Percentiles rank a stretch among this genome's conserved stretches.
phyloP scores from a whole-genome alignment of 2,113 vertebrate species.

The Anas platyrhynchos region DNA sequence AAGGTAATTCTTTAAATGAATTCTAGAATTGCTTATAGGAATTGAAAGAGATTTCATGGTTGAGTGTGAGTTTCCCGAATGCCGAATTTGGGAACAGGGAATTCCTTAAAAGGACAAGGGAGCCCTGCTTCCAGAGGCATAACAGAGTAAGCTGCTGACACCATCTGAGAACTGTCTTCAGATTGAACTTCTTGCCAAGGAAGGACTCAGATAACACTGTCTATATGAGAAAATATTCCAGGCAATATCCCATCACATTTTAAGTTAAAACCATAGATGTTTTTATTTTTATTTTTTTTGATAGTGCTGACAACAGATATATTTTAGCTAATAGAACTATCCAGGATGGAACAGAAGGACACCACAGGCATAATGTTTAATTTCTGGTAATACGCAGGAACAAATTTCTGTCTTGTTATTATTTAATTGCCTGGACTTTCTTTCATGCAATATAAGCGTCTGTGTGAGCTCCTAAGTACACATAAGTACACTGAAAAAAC shows the following conservation, averaged over 20 bases:
- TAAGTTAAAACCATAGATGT: slow-evolving; percentile 28
- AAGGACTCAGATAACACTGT: slow-evolving; percentile 51
- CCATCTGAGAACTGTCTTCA: slow-evolving; percentile 37
- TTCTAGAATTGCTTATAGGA: neutral
- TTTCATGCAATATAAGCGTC: neutral
- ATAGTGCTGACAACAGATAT: slow-evolving; percentile 31
- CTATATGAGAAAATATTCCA: slow-evolving; percentile 49
- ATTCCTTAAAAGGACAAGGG: neutral
- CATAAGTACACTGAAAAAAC: neutral
- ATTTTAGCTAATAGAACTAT: neutral
- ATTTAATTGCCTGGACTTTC: neutral
- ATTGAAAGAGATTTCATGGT: neutral
- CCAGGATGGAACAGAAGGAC: neutral
- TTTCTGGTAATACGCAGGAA: neutral
- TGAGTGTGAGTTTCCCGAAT: neutral
- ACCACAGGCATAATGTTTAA: neutral
- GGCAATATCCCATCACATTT: slow-evolving; percentile 35
- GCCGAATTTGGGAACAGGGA: neutral
- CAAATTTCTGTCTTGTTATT: neutral
- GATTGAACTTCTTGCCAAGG: slow-evolving; percentile 49
- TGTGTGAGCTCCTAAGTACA: neutral
- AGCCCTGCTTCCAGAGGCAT: neutral
- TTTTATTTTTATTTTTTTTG: neutral
- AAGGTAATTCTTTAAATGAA: neutral
- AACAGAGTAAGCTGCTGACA: slow-evolving; percentile 11